Evolutionary conservation across 2,113 vertebrate genomes (phyloP).

Genomic region (Bos indicus): DNA sequence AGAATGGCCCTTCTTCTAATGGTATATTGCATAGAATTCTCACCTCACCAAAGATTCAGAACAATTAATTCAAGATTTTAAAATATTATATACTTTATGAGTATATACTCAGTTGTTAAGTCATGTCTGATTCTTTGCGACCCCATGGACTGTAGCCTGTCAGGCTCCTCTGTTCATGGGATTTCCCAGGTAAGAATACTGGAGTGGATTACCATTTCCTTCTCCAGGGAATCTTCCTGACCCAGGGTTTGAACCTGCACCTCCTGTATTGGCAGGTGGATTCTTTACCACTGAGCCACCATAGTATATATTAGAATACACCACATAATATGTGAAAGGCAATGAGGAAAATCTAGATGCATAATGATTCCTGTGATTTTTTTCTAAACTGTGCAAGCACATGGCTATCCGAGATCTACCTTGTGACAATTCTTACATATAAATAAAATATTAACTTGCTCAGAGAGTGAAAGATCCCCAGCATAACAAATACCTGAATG

Average conservation of each 20-base stretch:
- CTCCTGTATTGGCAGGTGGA: background rate
- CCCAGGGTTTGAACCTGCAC: background rate
- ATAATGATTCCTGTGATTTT: background rate
- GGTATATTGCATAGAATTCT: background rate
- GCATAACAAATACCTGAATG: background rate
- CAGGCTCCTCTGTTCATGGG: background rate
- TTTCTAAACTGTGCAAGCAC: background rate
- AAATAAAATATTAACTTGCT: constrained; percentile 24
- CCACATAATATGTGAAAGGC: background rate
- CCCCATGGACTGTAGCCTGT: background rate
- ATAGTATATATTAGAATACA: background rate
- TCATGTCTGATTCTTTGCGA: background rate
- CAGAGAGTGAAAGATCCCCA: background rate
- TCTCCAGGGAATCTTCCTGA: background rate
- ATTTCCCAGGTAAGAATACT: background rate
- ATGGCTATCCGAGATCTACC: background rate
- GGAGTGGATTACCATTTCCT: background rate
- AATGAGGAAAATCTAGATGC: background rate
- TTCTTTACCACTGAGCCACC: background rate
- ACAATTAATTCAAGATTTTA: background rate
- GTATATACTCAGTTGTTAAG: background rate
- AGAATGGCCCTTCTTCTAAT: background rate
- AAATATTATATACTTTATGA: background rate
- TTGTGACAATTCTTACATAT: background rate
- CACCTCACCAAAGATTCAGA: background rate